phyloP scores from a whole-genome alignment of 53 echinoderm and acorn worm genomes.

The Holothuria scabra region DNA sequence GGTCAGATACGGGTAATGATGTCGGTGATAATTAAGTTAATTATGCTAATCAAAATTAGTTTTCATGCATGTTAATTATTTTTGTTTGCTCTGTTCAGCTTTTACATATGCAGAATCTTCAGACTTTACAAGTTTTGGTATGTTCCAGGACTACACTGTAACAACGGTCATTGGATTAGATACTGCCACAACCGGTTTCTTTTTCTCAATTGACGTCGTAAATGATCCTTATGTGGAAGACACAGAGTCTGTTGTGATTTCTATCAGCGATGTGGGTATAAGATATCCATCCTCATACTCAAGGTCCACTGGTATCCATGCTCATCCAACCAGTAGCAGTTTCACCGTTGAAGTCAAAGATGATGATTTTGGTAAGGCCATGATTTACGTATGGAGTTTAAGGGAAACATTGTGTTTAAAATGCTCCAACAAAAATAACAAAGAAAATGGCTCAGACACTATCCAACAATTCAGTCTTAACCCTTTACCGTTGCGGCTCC shows the following conservation, averaged over 20 bases:
- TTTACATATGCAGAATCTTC: neutral
- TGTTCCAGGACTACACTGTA: neutral
- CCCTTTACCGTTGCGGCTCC: no score
- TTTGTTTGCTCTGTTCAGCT: neutral
- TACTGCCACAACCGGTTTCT: neutral
- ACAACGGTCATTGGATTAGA: neutral
- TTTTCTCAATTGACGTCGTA: neutral
- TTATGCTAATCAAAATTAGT: neutral
- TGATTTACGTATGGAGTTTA: no score
- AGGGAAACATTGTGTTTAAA: no score
- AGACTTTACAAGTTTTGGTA: neutral
- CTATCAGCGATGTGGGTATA: neutral
- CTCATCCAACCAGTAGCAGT: neutral
- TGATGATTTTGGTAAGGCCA: conserved; percentile 9
- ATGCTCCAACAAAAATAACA: no score
- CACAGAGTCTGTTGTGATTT: neutral
- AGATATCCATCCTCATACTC: neutral
- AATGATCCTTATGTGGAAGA: neutral
- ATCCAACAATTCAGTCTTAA: no score
- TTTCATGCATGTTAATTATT: neutral
- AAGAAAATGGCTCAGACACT: no score
- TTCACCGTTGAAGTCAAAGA: neutral
- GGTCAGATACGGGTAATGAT: no score
- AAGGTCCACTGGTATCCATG: neutral
- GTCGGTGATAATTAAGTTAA: no score